Evolutionary conservation across 23 tunicate genomes (phyloP), one percentile per base, ranked within the genome.

Genomic region (Halocynthia roretzi): DNA sequence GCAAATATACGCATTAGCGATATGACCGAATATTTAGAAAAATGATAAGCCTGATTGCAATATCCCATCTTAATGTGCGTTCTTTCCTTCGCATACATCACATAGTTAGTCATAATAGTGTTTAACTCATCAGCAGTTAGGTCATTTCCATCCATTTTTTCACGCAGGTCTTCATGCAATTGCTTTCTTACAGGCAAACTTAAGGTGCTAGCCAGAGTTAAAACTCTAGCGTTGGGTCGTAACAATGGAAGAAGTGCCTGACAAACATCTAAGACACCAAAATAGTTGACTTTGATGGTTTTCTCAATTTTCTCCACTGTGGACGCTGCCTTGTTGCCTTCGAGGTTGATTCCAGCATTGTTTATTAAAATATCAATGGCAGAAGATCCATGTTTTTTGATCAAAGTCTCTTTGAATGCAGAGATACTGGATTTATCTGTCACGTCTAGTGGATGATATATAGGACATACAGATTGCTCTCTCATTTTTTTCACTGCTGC

Each of bases 351-450:
- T 65, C 90, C 96, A 44, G 96, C 96, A 85, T 89, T 89, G 70
- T 89, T 80, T 8, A 91, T 52, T 60, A 91, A 58, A 7, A 91
- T 84, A 86, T 91, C 97, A 54, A 85, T 80, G 15, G 93, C 97
- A 31, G 44, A 31, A 31, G 44, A 31, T 7, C 92, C 92, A 82
- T 91, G 77, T 6, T 22, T 19, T 40, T 69, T 12, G 7, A 68
- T 77, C 63, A 89, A 73, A 53, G 80, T 51, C 65, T 68, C 72
- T 54, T 51, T 51, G 19, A 84, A 20, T 12, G 57, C 53, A 14
- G 61, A 68, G 14, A 89, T 85, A 74, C 89, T 84, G 6, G 51
- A 85, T 51, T 71, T 64, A 70, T 77, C 80, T 62, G 77, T 68
- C 52, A 86, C 82, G 54, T 91, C 97, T 18, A 91, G 80, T 56